A percentile compares a stretch with the other conserved stretches of the same genome.
Evolutionary conservation across 2,888 invertebrate genomes (phyloP).

Genomic region (Smittia sp.): DNA sequence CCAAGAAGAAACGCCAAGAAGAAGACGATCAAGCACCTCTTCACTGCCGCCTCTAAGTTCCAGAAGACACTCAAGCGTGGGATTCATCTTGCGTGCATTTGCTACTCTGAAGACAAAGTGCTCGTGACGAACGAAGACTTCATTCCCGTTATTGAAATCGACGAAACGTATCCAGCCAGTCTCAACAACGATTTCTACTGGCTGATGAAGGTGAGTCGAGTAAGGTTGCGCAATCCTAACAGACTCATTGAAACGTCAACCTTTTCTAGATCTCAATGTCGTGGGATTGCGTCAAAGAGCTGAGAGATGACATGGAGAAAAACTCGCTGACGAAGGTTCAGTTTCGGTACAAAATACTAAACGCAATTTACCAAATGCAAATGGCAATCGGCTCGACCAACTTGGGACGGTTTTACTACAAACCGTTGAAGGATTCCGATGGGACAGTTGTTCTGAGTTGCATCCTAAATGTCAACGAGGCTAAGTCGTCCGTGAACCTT

Average conservation of each 20-base stretch:
- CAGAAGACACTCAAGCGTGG: constrained; percentile 94
- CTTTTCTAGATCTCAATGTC: constrained; percentile 78
- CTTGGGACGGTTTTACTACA: constrained; percentile 90
- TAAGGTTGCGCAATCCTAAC: constrained; percentile 49
- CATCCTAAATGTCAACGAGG: constrained; percentile 63
- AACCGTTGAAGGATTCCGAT: constrained; percentile 81
- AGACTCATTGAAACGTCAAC: neutral
- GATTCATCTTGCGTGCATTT: constrained; percentile 86
- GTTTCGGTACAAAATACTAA: constrained; percentile 86
- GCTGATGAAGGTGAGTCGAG: constrained; percentile 76
- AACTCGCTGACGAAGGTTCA: constrained; percentile 81
- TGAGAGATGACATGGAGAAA: constrained; percentile 93
- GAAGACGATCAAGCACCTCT: constrained; percentile 88
- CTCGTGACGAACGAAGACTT: constrained; percentile 96
- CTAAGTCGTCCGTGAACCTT: constrained; percentile 85
- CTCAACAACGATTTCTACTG: constrained; percentile 94
- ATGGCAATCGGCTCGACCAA: constrained; percentile 87
- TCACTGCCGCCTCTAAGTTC: constrained; percentile 94
- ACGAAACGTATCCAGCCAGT: constrained; percentile 90
- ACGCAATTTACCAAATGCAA: constrained; percentile 91
- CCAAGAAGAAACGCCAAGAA: constrained; percentile 66
- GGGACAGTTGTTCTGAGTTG: constrained; percentile 90
- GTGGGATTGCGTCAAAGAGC: constrained; percentile 92
- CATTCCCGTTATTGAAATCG: constrained; percentile 93
- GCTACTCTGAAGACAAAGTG: constrained; percentile 94